Evolutionary conservation across 2,797 vertebrate genomes (phyloP).

Genomic region (Parotocinclus haroldoi): DNA sequence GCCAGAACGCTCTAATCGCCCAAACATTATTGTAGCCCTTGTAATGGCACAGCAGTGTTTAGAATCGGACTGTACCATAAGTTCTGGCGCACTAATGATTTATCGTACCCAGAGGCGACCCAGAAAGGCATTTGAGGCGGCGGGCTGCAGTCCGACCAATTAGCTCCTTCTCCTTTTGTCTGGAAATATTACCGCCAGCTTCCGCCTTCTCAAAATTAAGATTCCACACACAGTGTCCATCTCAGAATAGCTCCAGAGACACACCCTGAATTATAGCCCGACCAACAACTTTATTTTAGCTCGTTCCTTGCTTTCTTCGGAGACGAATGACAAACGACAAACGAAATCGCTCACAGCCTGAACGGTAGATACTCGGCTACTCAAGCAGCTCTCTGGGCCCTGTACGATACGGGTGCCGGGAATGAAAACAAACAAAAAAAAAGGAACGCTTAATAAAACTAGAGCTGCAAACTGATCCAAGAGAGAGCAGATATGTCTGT

Average conservation of each 20-base stretch:
- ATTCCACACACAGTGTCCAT: not conserved
- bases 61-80: slow-evolving; percentile 66
- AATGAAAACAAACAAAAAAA: slow-evolving; percentile 33
- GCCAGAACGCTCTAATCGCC: slow-evolving; percentile 67
- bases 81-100: slow-evolving; percentile 67
- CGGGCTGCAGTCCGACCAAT: slow-evolving; percentile 40
- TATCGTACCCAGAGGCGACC: slow-evolving; percentile 55
- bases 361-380: slow-evolving; percentile 52
- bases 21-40: slow-evolving; percentile 72
- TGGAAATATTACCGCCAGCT: not conserved
- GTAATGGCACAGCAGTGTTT: slow-evolving; percentile 69
- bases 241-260: not conserved
- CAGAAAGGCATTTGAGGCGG: slow-evolving; percentile 42
- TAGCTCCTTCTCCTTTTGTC: slow-evolving; percentile 14
- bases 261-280: slow-evolving; percentile 8
- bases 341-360: slow-evolving; percentile 43
- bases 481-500: no score
- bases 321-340: no score
- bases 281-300: slow-evolving; percentile 55
- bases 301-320: slow-evolving; percentile 58
- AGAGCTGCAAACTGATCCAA: no score
- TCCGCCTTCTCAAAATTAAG: not conserved
- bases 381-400: slow-evolving; percentile 17
- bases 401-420: slow-evolving; percentile 31
- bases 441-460: no score